These are phyloP conservation scores for Lichenostomus cassidix DNA, from an alignment of 2,113 vertebrate genomes.

Conservation along the genomic window DNA sequence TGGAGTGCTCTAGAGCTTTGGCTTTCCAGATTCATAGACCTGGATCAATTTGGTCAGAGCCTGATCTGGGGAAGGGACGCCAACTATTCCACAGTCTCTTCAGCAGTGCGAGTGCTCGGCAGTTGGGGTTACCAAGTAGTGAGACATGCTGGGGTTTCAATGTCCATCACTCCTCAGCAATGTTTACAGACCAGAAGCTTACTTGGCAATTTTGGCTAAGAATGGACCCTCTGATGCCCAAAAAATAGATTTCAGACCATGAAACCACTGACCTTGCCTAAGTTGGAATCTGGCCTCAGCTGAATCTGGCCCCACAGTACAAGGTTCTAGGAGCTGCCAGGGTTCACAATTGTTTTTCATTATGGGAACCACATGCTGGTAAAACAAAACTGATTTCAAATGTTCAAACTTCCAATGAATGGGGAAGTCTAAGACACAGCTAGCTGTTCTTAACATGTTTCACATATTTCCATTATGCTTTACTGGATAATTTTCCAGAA, in stretches of 20 bases:
- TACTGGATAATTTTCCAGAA: neutral
- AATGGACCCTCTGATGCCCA: neutral
- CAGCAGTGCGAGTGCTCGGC: fast-evolving
- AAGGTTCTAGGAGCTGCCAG: neutral
- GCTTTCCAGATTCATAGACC: neutral
- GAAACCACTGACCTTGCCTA: neutral
- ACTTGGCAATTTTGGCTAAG: neutral
- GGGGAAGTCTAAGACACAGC: neutral
- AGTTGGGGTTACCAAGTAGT: neutral
- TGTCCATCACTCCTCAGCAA: neutral
- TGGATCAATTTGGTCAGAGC: neutral
- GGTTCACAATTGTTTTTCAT: neutral
- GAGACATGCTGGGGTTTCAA: neutral
- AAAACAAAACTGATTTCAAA: constrained; percentile 18
- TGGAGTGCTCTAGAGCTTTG: neutral
- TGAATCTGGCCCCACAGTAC: neutral
- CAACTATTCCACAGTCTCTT: neutral
- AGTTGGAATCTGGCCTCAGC: neutral
- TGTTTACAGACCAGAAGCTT: neutral
- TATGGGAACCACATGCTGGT: neutral
- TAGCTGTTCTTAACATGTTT: neutral
- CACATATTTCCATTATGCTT: neutral
- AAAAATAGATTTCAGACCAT: neutral
- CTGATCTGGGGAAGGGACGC: neutral
- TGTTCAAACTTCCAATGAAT: neutral